Percentiles rank a stretch among this genome's conserved stretches.
These are phyloP conservation scores for Coronaproctus castanopsis DNA, from an alignment of 2,888 invertebrate genomes.

Conservation along the genomic window DNA sequence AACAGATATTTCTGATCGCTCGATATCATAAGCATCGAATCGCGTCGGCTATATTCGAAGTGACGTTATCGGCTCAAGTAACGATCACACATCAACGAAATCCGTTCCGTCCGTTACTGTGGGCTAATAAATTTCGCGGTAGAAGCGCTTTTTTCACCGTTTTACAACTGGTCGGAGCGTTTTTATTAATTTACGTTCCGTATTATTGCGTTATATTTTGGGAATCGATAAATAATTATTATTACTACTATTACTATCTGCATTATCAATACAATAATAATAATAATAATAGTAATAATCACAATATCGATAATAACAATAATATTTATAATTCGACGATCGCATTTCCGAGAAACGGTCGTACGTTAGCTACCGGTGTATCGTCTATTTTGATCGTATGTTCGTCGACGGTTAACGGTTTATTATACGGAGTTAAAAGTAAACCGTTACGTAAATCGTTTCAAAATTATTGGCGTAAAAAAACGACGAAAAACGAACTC, in stretches of 20 bases:
- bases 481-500: conserved; percentile 55
- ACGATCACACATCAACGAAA: conserved; percentile 63
- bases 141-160: conserved; percentile 44
- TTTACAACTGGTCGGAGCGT: conserved; percentile 47
- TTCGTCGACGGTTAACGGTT: conserved; percentile 52
- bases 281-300: too few relatives aligned
- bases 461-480: conserved; percentile 55
- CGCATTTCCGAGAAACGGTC: conserved; percentile 33
- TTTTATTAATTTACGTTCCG: conserved; percentile 50
- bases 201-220: conserved; percentile 35
- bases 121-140: conserved; percentile 29
- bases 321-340: too few relatives aligned
- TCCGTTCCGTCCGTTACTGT: conserved; percentile 34
- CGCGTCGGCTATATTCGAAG: conserved; percentile 66
- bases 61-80: conserved; percentile 62
- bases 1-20: conserved; percentile 31
- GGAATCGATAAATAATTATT: conserved; percentile 13
- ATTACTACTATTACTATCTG: too few relatives aligned
- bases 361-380: conserved; percentile 31
- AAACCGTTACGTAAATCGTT: conserved; percentile 48
- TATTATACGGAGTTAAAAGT: conserved; percentile 55
- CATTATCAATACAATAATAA: too few relatives aligned
- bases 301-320: too few relatives aligned
- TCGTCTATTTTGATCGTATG: conserved; percentile 45
- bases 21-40: conserved; percentile 60